These are phyloP conservation scores for Himantopus leucocephalus DNA, from an alignment of 2,113 vertebrate species.

Conservation along the genomic window DNA sequence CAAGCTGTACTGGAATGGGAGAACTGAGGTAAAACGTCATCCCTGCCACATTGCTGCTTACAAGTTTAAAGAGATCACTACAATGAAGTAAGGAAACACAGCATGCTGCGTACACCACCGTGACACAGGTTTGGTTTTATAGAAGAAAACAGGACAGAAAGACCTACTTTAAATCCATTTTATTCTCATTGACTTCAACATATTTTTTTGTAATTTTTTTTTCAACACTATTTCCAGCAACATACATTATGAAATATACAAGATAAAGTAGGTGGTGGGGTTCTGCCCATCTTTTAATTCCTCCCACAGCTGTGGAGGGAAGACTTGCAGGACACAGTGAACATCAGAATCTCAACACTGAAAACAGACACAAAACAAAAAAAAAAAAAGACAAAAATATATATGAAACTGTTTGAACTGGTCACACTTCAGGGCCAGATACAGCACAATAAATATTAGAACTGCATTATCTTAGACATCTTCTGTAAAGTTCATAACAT, in stretches of 20 bases:
- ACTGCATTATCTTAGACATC: conserved; percentile 71
- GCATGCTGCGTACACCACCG: too few species aligned
- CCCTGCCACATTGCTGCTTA: neutral
- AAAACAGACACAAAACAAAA: conserved; percentile 65
- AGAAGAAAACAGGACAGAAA: neutral
- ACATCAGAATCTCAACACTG: conserved; percentile 74
- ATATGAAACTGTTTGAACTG: conserved; percentile 74
- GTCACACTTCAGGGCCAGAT: conserved; percentile 68
- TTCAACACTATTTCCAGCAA: conserved; percentile 73
- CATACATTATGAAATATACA: conserved; percentile 71
- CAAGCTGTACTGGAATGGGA: neutral
- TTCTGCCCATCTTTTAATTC: conserved; percentile 47
- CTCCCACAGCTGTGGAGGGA: conserved; percentile 52
- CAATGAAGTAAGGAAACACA: neutral
- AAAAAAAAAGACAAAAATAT: conserved; percentile 62
- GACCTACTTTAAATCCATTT: conserved; percentile 73
- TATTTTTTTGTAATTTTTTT: conserved; percentile 8
- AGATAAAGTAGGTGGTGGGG: conserved; percentile 54
- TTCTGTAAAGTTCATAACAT: conserved; percentile 70
- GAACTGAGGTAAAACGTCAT: neutral
- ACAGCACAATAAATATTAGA: conserved; percentile 82
- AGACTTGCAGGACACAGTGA: conserved; percentile 61
- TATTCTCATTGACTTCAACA: conserved; percentile 76
- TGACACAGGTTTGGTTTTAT: neutral
- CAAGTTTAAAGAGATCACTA: neutral